Base-by-base conservation (phyloP, 2,797 vertebrate genomes). In the Acrossocheilus fasciatus region DNA sequence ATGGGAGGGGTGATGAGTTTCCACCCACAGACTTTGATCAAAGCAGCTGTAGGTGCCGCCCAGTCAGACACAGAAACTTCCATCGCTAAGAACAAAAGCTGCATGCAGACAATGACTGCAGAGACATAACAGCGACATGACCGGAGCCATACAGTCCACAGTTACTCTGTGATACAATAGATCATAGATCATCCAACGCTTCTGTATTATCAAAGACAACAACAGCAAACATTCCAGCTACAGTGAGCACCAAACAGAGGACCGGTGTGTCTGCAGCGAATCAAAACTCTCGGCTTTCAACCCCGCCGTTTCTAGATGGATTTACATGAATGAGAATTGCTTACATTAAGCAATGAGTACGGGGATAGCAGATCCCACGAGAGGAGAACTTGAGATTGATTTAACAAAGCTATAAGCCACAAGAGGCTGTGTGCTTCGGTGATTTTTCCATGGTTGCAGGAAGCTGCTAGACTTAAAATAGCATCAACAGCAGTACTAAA, bases 31-130 rank as follows among this genome's bases (percentile, higher is more conserved):
- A 34, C 18, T 77, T 50, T 80, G 26, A 83, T 84, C 81, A 76
- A n/a, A 64, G 69, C 69, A 43, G 30, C 18, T 41, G 34, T n/a
- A 68, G 87, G 39, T 81, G 83, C 41, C 10, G 64, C 59, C 59
- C 54, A 75, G 59, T 81, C 82, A 87, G n/a, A 86, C 59, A 83
- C 54, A 83, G 83, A 89, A 87, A 87, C 81, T 86, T 89, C 77
- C 47, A 86, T 77, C 17, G 34, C 59, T 62, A 26, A n/a, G 11
- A 87, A 84, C 83, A 86, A 79, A 39, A 62, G 80, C 69, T 54
- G 52, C 66, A 76, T 36, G 45, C 39, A 80, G 17, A 84, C 89
- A 85, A 79, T 69, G 82, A 52, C 34, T 11, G 50, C 17, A 64
- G 23, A 83, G 3, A 52, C 62, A 47, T 68, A 41, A 80, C 57